Evolutionary conservation across 2,888 invertebrate genomes (phyloP).

Genomic region (Latrodectus elegans): DNA sequence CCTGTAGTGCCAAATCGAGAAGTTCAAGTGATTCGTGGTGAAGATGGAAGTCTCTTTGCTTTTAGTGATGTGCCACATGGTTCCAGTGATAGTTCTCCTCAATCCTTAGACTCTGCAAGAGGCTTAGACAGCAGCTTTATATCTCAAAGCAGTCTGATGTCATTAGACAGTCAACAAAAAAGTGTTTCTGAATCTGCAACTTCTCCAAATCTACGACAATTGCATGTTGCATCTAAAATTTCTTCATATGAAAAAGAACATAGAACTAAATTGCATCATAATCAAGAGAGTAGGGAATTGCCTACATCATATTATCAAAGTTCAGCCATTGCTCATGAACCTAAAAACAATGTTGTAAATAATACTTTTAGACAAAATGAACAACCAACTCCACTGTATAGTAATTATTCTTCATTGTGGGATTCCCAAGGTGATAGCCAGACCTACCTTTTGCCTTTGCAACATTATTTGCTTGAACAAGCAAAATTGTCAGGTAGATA

Average conservation of each 20-base stretch:
- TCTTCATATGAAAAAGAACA: constrained; percentile 62
- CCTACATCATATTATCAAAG: constrained; percentile 52
- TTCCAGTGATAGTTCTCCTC: constrained; percentile 67
- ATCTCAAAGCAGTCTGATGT: constrained; percentile 66
- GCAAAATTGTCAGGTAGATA: constrained; percentile 82
- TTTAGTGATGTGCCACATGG: constrained; percentile 67
- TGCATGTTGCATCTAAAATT: constrained; percentile 38
- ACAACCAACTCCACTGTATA: constrained; percentile 73
- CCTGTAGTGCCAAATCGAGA: constrained; percentile 71
- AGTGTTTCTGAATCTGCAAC: constrained; percentile 62
- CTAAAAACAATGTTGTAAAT: constrained; percentile 71
- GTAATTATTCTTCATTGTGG: constrained; percentile 73
- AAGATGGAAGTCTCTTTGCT: constrained; percentile 67
- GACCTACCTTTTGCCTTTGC: constrained; percentile 84
- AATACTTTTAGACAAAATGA: constrained; percentile 61
- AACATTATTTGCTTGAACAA: constrained; percentile 91
- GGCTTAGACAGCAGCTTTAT: constrained; percentile 64
- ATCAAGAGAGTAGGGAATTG: constrained; percentile 49
- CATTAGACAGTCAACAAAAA: constrained; percentile 66
- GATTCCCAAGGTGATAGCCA: constrained; percentile 75
- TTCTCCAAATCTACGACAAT: constrained; percentile 55
- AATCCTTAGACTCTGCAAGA: constrained; percentile 67
- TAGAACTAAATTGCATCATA: constrained; percentile 47
- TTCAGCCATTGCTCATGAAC: constrained; percentile 46
- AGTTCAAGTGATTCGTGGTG: constrained; percentile 63